These are phyloP conservation scores for Drosophila cardini DNA, from an alignment of 1,140 invertebrate species.

Conservation along the genomic window DNA sequence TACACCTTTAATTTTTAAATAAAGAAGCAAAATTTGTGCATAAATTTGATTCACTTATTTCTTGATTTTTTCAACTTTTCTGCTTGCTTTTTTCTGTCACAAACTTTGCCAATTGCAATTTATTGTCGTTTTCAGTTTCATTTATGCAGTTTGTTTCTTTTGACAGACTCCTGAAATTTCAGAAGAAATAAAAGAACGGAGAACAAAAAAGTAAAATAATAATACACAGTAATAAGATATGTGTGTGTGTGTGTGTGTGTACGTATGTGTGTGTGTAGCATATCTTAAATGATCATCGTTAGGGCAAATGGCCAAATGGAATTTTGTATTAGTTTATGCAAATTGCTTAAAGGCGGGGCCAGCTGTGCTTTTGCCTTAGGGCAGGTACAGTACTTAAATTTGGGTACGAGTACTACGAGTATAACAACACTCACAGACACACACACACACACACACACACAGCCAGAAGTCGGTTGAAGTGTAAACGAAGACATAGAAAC, in stretches of 20 bases:
- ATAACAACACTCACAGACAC: not conserved
- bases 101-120: conserved; percentile 39
- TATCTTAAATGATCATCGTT: conserved; percentile 65
- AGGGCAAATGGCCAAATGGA: conserved; percentile 20
- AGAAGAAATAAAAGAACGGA: not conserved
- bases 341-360: conserved; percentile 19
- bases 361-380: conserved; percentile 26
- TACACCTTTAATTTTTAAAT: not conserved
- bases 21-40: not conserved
- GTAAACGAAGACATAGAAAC: not conserved
- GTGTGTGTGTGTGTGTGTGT: not conserved
- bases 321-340: conserved; percentile 53
- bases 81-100: conserved; percentile 2
- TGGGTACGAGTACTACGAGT: conserved; percentile 14
- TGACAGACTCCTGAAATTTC: not conserved
- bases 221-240: conserved; percentile 24
- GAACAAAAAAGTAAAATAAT: not conserved
- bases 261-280: conserved; percentile 33
- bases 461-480: not conserved
- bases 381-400: conserved; percentile 5
- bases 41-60: conserved; percentile 1
- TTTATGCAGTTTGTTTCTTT: conserved; percentile 28
- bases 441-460: not conserved
- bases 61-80: conserved; percentile 12
- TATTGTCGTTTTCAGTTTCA: conserved; percentile 17